Evolutionary conservation across 2,113 vertebrate species (phyloP).

Genomic region (Petroica traversi): DNA sequence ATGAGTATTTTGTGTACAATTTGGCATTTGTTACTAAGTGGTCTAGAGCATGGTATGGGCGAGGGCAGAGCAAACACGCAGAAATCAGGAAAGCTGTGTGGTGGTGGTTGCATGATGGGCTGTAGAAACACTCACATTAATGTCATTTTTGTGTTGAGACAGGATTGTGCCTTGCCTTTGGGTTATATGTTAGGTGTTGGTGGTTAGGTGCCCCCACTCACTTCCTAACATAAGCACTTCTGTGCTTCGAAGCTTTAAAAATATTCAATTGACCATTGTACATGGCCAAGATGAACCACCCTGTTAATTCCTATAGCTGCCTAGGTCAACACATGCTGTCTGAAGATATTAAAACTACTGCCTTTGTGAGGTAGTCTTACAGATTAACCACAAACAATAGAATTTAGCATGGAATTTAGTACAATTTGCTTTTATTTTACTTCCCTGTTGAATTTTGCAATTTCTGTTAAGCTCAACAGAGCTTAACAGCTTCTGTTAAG

Average conservation of each 20-base stretch:
- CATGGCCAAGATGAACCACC: background rate
- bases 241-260: background rate
- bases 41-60: background rate
- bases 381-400: background rate
- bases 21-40: background rate
- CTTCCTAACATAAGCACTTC: background rate
- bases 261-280: background rate
- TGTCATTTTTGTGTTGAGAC: background rate
- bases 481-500: background rate
- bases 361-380: background rate
- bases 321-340: background rate
- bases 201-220: background rate
- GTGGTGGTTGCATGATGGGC: rapidly evolving
- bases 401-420: background rate
- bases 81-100: background rate
- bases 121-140: background rate
- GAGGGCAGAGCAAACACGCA: background rate
- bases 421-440: background rate
- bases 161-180: background rate
- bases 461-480: background rate
- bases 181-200: background rate
- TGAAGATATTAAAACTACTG: background rate
- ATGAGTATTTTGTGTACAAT: background rate
- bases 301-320: background rate
- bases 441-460: background rate